Conservation (phyloP, 2,888 invertebrate genomes). For the Cremastinae sp. region DNA sequence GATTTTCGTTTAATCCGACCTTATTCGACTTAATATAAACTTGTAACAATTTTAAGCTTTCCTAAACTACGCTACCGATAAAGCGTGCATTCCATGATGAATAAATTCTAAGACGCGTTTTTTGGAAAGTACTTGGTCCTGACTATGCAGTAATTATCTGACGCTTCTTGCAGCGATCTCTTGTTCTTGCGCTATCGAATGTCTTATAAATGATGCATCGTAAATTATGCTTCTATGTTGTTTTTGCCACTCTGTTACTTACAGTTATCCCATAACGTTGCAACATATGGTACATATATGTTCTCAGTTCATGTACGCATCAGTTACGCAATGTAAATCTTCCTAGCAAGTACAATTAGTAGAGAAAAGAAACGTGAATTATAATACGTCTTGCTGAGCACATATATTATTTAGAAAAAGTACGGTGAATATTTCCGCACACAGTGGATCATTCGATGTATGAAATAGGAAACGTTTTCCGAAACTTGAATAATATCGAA, state of each 20-base stretch:
- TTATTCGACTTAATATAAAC: constrained; percentile 44
- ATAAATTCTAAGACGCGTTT: constrained; percentile 39
- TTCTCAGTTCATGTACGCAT: constrained; percentile 49
- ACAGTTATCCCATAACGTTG: constrained; percentile 38
- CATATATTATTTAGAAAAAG: background rate
- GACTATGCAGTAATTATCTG: constrained; percentile 60
- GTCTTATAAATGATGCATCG: constrained; percentile 64
- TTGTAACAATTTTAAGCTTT: background rate
- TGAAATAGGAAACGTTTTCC: constrained; percentile 17
- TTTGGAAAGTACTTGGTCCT: constrained; percentile 35
- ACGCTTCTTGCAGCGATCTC: constrained; percentile 52
- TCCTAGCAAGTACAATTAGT: constrained; percentile 30
- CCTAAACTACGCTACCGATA: constrained; percentile 3
- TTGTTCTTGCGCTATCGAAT: constrained; percentile 51
- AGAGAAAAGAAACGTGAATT: constrained; percentile 24
- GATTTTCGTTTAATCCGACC: constrained; percentile 47
- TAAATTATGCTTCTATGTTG: constrained; percentile 58
- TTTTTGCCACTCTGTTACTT: constrained; percentile 48
- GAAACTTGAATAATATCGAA: no score
- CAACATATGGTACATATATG: constrained; percentile 37
- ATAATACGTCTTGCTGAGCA: constrained; percentile 14
- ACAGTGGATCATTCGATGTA: constrained; percentile 23
- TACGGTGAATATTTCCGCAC: constrained; percentile 7
- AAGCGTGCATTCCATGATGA: constrained; percentile 14
- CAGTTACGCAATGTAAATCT: constrained; percentile 44